Evolutionary conservation across 2,888 invertebrate species (phyloP).

Genomic region (Macrophya annulata): DNA sequence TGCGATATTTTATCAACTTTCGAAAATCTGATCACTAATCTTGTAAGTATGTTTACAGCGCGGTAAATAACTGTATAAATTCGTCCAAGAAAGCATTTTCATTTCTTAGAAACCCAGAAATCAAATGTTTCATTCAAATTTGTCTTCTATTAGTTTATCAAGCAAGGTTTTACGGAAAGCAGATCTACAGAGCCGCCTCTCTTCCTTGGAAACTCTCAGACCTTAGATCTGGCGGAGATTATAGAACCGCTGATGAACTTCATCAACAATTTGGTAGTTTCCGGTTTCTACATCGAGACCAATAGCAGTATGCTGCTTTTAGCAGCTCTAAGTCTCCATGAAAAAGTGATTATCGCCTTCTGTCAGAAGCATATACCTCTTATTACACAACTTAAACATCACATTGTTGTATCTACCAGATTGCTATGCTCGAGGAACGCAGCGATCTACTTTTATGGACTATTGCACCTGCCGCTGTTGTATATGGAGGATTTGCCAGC

Average conservation of each 20-base stretch:
- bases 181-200: conserved; percentile 64
- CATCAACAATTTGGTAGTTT: conserved; percentile 66
- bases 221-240: conserved; percentile 66
- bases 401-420: conserved; percentile 58
- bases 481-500: conserved; percentile 72
- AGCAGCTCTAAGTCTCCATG: conserved; percentile 73
- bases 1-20: conserved; percentile 72
- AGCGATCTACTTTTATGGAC: conserved; percentile 67
- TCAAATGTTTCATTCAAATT: not conserved
- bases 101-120: not conserved
- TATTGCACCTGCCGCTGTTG: conserved; percentile 71
- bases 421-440: conserved; percentile 64
- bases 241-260: conserved; percentile 65
- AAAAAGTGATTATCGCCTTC: conserved; percentile 64
- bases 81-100: not conserved
- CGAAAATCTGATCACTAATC: conserved; percentile 68
- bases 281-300: conserved; percentile 70
- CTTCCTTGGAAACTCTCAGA: conserved; percentile 70
- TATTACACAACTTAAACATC: not conserved
- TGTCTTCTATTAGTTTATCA: conserved; percentile 66
- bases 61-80: not conserved
- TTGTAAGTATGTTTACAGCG: conserved; percentile 65
- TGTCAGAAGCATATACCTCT: not conserved
- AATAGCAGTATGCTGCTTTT: conserved; percentile 67
- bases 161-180: conserved; percentile 64